Percentiles rank a stretch among this genome's conserved stretches.
Conservation (phyloP, 1,140 invertebrate species). For the Drosophila sturtevanti region DNA sequence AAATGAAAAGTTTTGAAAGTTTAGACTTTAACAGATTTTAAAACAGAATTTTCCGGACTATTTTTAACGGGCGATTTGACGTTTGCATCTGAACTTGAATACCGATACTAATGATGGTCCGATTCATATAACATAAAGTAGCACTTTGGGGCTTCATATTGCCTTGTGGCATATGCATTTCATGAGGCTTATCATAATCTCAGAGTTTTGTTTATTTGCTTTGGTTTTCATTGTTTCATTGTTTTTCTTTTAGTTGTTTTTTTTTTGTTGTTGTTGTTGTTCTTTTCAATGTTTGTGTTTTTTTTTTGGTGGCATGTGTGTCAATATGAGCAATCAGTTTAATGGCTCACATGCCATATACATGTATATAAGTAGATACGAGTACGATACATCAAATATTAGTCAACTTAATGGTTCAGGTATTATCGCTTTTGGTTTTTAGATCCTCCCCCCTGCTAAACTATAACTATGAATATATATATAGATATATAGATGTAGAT, state of each 20-base stretch:
- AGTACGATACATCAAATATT: constrained; percentile 8
- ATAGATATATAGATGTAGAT: neutral
- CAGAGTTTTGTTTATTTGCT: constrained; percentile 3
- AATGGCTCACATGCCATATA: neutral
- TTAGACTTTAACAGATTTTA: no score
- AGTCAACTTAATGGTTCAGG: constrained; percentile 6
- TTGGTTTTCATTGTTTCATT: neutral
- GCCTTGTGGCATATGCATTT: constrained; percentile 3
- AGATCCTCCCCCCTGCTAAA: neutral
- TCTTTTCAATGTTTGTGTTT: neutral
- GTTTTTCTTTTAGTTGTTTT: neutral
- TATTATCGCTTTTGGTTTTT: neutral
- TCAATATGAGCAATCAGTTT: constrained; percentile 4
- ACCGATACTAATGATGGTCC: no score
- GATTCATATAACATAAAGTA: no score
- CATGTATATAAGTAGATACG: no score
- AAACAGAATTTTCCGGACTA: no score
- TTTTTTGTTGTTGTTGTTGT: neutral
- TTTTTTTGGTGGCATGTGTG: constrained; percentile 2
- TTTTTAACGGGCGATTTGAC: no score
- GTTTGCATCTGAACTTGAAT: no score
- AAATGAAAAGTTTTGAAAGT: no score
- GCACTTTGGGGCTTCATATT: neutral
- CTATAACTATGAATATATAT: neutral
- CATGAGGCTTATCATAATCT: constrained; percentile 6